Percentiles rank a stretch among this genome's conserved stretches.
phyloP scores from a whole-genome alignment of 2,797 vertebrate species.

The Cottoperca gobio region DNA sequence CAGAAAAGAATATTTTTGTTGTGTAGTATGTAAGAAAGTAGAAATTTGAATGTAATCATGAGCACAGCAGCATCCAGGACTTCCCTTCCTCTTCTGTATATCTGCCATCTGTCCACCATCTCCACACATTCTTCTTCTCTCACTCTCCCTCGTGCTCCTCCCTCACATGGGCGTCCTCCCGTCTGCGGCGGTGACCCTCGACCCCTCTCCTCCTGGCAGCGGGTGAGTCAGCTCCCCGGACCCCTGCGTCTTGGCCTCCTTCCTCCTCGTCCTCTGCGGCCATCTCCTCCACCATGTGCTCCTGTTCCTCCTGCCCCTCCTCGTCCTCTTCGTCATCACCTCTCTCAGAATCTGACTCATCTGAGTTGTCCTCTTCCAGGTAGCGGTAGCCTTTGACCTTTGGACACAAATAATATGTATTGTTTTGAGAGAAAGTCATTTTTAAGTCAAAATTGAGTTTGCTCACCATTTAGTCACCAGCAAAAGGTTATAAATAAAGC shows the following conservation, averaged over 20 bases:
- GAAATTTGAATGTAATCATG: background rate
- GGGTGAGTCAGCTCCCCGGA: conserved; percentile 67
- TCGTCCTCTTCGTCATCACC: conserved; percentile 69
- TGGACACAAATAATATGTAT: background rate
- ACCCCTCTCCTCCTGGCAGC: conserved; percentile 58
- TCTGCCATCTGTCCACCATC: background rate
- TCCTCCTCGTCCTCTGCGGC: conserved; percentile 45
- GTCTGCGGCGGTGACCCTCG: conserved; percentile 45
- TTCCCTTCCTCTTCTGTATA: background rate
- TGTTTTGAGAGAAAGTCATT: background rate
- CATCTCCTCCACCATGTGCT: conserved; percentile 49
- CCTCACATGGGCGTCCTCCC: conserved; percentile 17
- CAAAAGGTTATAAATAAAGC: conserved; percentile 13
- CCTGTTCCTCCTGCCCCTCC: conserved; percentile 45
- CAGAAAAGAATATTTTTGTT: background rate
- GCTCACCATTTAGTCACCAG: background rate
- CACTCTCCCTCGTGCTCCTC: conserved; percentile 42
- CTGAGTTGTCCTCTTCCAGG: conserved; percentile 93
- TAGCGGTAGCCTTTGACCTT: conserved; percentile 95
- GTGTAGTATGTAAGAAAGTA: background rate
- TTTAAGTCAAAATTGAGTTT: background rate
- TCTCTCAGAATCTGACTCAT: conserved; percentile 88
- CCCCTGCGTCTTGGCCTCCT: conserved; percentile 32
- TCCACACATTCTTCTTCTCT: background rate
- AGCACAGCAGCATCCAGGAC: background rate